Base-by-base conservation (phyloP, 2,113 vertebrate genomes). In the Heterotis niloticus region DNA sequence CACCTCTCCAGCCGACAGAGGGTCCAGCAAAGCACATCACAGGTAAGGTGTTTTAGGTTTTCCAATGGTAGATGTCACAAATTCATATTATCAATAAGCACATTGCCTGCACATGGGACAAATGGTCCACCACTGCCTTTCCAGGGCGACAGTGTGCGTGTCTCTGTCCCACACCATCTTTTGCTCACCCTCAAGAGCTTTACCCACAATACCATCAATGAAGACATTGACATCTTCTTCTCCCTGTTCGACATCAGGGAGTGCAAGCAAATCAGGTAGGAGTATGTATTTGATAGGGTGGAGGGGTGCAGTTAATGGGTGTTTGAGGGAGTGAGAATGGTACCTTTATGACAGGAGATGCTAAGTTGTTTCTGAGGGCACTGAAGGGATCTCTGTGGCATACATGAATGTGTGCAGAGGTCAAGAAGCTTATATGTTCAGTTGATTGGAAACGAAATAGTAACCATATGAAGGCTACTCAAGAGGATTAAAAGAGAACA, bases 161-260 rank as follows among this genome's bases (percentile, higher is more conserved):
- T 95, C 85, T 96, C 97, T 1, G 92, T 98, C 82, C 95, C 95
- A 72, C 96, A 99, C 84, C 97, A 99, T 87, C 95, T 99, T 83
- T 96, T 98, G 86, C 93, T 99, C 86, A 98, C 94, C 78, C 90
- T 99, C 64, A 99, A 98, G 92, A 98, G 97, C 89, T 98, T 99
- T 84, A 98, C 96, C 77, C 98, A 99, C 86, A 98, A 96, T 89
- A 98, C 95, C 84, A 97, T 98, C 88, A 96, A 96, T 68, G 97
- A 99, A 83, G 97, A 99, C 79, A 94, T 95, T 0, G 97, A 99
- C 0, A 94, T 99, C 80, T 96, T 96, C 85, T 98, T 99, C 80
- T 97, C 92, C 24, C 89, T 99, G 26, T 98, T 96, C 0, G 97
- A 99, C 85, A 94, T 95, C 84, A 92, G 96, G 59, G 97, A 99